A percentile compares a stretch with the other conserved stretches of the same genome.
phyloP scores from a whole-genome alignment of 2,888 invertebrate genomes.

The Sinotaia quadrata region DNA sequence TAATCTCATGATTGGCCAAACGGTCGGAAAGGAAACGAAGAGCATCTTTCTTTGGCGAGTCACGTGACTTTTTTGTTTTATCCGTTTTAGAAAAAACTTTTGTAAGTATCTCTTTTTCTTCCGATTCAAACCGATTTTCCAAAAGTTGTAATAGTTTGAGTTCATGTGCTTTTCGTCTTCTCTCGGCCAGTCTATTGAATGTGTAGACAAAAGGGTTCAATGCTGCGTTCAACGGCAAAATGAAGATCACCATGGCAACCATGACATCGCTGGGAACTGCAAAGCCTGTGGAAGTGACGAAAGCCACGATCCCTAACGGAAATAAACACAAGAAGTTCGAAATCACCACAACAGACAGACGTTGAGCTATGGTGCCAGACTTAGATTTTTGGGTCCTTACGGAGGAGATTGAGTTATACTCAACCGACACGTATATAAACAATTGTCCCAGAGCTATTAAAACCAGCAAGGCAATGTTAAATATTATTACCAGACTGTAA shows the following conservation, averaged over 20 bases:
- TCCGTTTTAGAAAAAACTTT: too few relatives aligned
- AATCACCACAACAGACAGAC: background rate
- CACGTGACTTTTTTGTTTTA: too few relatives aligned
- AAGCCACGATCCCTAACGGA: background rate
- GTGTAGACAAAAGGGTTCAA: constrained; percentile 2
- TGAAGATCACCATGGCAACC: background rate
- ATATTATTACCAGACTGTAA: constrained; percentile 62
- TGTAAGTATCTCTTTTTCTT: too few relatives aligned
- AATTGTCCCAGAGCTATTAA: constrained; percentile 61
- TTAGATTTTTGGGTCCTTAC: background rate
- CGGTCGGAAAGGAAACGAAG: too few relatives aligned
- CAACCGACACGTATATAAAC: constrained; percentile 62
- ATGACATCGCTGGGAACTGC: background rate
- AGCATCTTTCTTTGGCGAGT: too few relatives aligned
- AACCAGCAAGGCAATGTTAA: constrained; percentile 64
- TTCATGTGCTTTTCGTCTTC: background rate
- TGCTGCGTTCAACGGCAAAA: constrained; percentile 9
- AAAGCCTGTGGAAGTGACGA: background rate
- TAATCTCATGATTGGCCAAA: too few relatives aligned
- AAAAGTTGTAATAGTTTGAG: background rate
- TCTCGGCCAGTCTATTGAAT: background rate
- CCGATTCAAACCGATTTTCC: too few relatives aligned
- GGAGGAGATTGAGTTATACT: background rate
- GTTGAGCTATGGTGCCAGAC: background rate
- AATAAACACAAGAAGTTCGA: background rate